Evolutionary conservation across 2,113 vertebrate genomes (phyloP), one percentile per base, ranked within the genome.

Genomic region (Menura novaehollandiae): DNA sequence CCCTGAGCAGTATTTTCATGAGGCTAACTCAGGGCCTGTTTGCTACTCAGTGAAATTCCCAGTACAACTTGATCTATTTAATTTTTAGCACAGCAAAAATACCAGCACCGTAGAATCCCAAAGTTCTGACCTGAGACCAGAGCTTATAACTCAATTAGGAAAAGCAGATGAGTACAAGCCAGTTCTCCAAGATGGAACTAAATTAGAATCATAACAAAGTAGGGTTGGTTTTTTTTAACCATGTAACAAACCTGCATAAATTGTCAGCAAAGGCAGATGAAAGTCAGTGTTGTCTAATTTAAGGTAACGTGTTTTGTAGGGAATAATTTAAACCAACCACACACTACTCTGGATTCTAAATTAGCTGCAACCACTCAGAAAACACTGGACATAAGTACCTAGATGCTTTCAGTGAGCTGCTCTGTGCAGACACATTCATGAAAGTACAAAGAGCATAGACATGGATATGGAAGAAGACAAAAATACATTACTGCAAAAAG

Each of bases 271-370:
- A 88, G 35, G 37, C 23, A 74, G 79, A 73, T 21, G 15, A 74
- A 93, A 93, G 37, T 79, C 88, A 88, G 47, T 0, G 0, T 26
- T 33, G 62, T 30, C 41, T 88, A 58, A 92, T 91, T 62, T 79
- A 78, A 91, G 56, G 69, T 53, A 85, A 85, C 44, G 22, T 35
- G 64, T 91, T 79, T 92, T 73, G 49, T 23, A 92, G 66, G 63
- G 77, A 93, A 73, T 62, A 87, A 85, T 85, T 89, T 89, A 68
- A 92, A 87, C n/a, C 49, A 89, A 87, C 37, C 26, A 62, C 49
- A 63, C 15, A 55, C n/a, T 89, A 76, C 73, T 49, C 77, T 88
- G 84, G 60, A 87, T 85, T 85, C 58, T 56, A 76, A 89, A 95
- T 75, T 81, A 85, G 85, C 76, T 37, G 39, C 44, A 87, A 72